Evolutionary conservation across 2,797 vertebrate genomes (phyloP).

Genomic region (Characodon lateralis): DNA sequence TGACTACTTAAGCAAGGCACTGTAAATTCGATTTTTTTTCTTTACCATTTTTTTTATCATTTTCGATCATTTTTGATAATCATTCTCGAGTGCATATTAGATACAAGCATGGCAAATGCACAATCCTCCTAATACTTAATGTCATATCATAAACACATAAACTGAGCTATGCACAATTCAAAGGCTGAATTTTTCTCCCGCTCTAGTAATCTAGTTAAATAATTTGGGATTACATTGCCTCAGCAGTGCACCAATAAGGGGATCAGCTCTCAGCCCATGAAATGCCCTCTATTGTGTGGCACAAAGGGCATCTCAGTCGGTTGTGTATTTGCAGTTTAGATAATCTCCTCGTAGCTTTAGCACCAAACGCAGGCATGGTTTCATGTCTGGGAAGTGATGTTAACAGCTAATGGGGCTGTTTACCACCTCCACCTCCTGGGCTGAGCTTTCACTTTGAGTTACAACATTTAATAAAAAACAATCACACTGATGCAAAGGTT

Average conservation of each 20-base stretch:
- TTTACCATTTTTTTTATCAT: background rate
- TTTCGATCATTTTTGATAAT: slow-evolving; percentile 10
- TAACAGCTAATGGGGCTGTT: slow-evolving; percentile 65
- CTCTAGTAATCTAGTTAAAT: slow-evolving; percentile 77
- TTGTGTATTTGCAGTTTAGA: slow-evolving; percentile 70
- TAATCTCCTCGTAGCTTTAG: slow-evolving; percentile 72
- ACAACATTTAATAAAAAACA: slow-evolving; percentile 62
- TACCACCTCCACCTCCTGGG: slow-evolving; percentile 42
- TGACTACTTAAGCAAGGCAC: no score
- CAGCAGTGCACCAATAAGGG: slow-evolving; percentile 67
- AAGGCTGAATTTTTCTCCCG: slow-evolving; percentile 63
- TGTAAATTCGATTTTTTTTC: no score
- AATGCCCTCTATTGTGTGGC: slow-evolving; percentile 74
- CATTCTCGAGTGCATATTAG: slow-evolving; percentile 4
- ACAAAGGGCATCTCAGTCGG: slow-evolving; percentile 73
- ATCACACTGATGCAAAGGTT: slow-evolving; percentile 19
- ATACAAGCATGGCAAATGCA: slow-evolving; percentile 19
- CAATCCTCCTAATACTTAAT: slow-evolving; percentile 37
- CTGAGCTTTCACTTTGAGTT: slow-evolving; percentile 50
- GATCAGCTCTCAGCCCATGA: slow-evolving; percentile 75
- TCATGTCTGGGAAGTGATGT: slow-evolving; percentile 70
- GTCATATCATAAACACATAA: slow-evolving; percentile 51
- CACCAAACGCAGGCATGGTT: slow-evolving; percentile 50
- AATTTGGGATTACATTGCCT: slow-evolving; percentile 79
- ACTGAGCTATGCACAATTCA: slow-evolving; percentile 67